Evolutionary conservation across 2,888 invertebrate species (phyloP).

Genomic region (Thysanoteuthis rhombus): DNA sequence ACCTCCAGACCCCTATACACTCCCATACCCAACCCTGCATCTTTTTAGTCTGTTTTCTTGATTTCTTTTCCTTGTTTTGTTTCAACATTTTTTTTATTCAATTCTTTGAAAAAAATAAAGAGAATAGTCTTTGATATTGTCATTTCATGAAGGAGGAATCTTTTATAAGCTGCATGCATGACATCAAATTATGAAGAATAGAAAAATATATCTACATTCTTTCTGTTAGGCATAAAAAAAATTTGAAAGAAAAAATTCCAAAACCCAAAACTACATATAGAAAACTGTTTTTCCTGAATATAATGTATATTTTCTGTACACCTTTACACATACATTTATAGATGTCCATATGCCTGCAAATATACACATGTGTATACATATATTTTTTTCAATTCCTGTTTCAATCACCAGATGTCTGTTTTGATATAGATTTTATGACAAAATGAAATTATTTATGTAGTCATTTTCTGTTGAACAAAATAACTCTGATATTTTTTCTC

Average conservation of each 20-base stretch:
- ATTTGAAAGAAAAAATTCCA: not conserved
- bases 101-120: not conserved
- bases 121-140: not conserved
- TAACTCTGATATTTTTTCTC: not conserved
- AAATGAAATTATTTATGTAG: constrained; percentile 12
- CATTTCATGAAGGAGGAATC: not conserved
- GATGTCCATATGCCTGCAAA: not conserved
- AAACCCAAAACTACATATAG: not conserved
- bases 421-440: constrained; percentile 12
- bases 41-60: not conserved
- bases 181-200: not conserved
- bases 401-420: not conserved
- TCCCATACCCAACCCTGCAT: not conserved
- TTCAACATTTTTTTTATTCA: not conserved
- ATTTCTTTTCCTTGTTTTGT: not conserved
- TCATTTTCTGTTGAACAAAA: not conserved
- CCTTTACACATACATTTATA: not conserved
- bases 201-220: not conserved
- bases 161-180: not conserved
- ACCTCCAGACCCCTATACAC: not conserved
- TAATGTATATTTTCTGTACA: not conserved
- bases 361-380: not conserved
- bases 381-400: not conserved
- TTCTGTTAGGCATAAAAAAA: not conserved
- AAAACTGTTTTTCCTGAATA: not conserved